Percentiles rank a stretch among this genome's conserved stretches.
phyloP scores from a whole-genome alignment of 2,888 invertebrate genomes.

The Aromia moschata region DNA sequence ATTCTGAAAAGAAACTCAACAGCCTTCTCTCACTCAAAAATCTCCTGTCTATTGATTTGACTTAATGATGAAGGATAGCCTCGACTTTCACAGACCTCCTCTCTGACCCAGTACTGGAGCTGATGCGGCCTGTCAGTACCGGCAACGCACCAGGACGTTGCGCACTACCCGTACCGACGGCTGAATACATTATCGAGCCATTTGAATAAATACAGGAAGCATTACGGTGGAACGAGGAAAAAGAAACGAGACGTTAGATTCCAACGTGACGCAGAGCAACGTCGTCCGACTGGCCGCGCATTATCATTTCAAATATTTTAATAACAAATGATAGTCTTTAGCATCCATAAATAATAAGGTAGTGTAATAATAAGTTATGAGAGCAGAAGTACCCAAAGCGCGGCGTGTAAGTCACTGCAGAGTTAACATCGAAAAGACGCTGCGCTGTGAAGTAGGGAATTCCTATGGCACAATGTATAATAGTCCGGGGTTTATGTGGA shows the following conservation, averaged over 20 bases:
- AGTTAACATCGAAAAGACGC: conserved; percentile 4
- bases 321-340: conserved; percentile 24
- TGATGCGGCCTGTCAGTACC: no score
- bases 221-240: background rate
- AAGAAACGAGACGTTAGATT: conserved; percentile 6
- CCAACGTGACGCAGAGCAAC: conserved; percentile 6
- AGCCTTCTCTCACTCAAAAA: no score
- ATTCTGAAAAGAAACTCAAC: no score
- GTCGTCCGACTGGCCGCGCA: conserved; percentile 16
- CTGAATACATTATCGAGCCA: no score
- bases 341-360: conserved; percentile 10
- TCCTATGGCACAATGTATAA: conserved; percentile 1
- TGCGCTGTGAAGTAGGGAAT: conserved; percentile 10
- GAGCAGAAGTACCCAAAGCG: conserved; percentile 9
- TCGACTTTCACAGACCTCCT: no score
- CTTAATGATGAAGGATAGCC: no score
- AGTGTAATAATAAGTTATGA: conserved; percentile 11
- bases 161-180: no score
- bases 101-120: no score
- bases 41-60: no score
- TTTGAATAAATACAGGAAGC: conserved; percentile 13
- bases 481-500: conserved; percentile 5
- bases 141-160: no score
- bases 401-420: conserved; percentile 9
- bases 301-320: conserved; percentile 25